A percentile compares a stretch with the other conserved stretches of the same genome.
phyloP scores from a whole-genome alignment of 2,888 invertebrate genomes.

The Cantharis nigra region DNA sequence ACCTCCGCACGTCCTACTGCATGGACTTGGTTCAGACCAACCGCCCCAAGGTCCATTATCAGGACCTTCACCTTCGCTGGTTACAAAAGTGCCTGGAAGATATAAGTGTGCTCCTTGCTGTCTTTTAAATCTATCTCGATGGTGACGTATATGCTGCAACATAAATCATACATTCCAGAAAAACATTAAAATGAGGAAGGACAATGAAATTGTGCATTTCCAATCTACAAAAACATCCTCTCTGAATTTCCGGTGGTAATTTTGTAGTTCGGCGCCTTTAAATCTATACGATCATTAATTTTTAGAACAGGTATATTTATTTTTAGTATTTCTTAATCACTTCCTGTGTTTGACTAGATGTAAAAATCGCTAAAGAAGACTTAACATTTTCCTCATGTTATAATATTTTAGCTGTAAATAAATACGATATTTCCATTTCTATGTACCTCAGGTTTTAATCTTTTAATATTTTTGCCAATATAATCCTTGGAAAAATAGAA shows the following conservation, averaged over 20 bases:
- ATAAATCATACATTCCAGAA: neutral
- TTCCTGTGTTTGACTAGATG: neutral
- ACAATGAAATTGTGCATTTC: neutral
- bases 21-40: conserved; percentile 82
- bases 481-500: neutral
- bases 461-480: too few relatives aligned
- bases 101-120: conserved; percentile 76
- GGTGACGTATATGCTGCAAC: conserved; percentile 61
- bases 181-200: neutral
- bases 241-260: neutral
- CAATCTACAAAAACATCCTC: neutral
- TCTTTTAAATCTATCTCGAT: conserved; percentile 75
- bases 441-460: too few relatives aligned
- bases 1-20: conserved; percentile 91
- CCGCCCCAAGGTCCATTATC: conserved; percentile 76
- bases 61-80: conserved; percentile 66
- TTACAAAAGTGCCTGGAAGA: conserved; percentile 72
- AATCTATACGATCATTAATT: neutral
- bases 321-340: neutral
- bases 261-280: neutral
- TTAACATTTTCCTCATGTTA: neutral
- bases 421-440: too few relatives aligned
- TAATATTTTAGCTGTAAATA: neutral
- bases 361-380: neutral
- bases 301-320: conserved; percentile 1